A percentile compares a stretch with the other conserved stretches of the same genome.
phyloP scores from a whole-genome alignment of 2,113 vertebrate genomes.

The Thinocorus orbignyianus region DNA sequence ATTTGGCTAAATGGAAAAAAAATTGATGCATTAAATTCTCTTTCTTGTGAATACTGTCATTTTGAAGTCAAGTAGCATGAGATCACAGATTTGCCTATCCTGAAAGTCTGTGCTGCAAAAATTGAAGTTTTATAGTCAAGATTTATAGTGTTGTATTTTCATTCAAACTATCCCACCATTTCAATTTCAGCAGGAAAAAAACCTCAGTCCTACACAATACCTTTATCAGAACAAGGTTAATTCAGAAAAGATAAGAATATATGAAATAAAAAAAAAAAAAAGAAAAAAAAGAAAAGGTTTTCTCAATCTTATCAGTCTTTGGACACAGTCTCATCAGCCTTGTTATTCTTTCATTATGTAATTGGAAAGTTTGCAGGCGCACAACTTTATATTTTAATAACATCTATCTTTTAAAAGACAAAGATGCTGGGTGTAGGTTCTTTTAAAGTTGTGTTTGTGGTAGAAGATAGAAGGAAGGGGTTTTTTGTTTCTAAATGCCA shows the following conservation, averaged over 20 bases:
- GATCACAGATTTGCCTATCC: background rate
- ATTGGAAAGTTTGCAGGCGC: background rate
- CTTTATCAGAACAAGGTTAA: background rate
- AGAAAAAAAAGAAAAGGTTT: background rate
- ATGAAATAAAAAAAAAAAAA: background rate
- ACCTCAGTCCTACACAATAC: background rate
- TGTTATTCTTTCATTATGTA: background rate
- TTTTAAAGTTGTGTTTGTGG: background rate
- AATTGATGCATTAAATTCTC: background rate
- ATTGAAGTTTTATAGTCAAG: background rate
- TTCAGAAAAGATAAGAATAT: background rate
- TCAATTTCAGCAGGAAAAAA: background rate
- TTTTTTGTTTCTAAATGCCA: background rate
- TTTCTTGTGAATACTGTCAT: background rate
- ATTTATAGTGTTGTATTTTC: background rate
- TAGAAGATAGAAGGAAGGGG: background rate
- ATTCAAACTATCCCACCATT: background rate
- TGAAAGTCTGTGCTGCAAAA: background rate
- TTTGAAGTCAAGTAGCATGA: background rate
- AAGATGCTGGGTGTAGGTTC: background rate
- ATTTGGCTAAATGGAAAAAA: background rate
- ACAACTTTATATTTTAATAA: background rate
- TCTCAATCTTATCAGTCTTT: background rate
- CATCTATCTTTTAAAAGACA: background rate
- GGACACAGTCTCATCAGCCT: background rate